phyloP scores from a whole-genome alignment of 2,113 vertebrate species.

The Gadus chalcogrammus region DNA sequence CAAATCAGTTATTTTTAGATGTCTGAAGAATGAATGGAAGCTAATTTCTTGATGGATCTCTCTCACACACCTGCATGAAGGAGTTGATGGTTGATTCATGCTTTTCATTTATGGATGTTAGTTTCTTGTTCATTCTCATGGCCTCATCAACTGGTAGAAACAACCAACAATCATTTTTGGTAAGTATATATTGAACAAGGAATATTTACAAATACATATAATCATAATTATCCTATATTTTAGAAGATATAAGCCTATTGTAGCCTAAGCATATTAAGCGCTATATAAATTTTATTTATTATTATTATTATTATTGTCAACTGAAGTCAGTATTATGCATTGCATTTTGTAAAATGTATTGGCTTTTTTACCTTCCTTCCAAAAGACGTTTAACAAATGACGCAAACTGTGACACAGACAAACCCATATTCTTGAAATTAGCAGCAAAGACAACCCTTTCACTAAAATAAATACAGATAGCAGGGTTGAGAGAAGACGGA shows the following conservation, averaged over 20 bases:
- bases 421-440: constrained; percentile 22
- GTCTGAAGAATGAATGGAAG: too few species aligned
- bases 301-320: too few species aligned
- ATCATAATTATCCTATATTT: too few species aligned
- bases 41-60: not conserved
- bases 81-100: constrained; percentile 76
- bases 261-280: too few species aligned
- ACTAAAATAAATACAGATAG: constrained; percentile 39
- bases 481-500: constrained; percentile 23
- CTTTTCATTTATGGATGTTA: constrained; percentile 76
- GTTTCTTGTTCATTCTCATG: constrained; percentile 80
- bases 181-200: not conserved
- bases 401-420: not conserved
- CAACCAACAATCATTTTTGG: not conserved
- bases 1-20: too few species aligned
- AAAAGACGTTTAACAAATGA: not conserved
- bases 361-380: not conserved
- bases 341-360: not conserved
- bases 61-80: constrained; percentile 78
- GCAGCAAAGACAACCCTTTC: constrained; percentile 10
- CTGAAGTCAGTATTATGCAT: too few species aligned
- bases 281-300: too few species aligned
- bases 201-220: not conserved
- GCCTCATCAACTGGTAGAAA: constrained; percentile 82
- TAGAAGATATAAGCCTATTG: too few species aligned